A percentile compares a stretch with the other conserved stretches of the same genome.
Conservation (phyloP, 2,797 vertebrate species). For the Clangula hyemalis region DNA sequence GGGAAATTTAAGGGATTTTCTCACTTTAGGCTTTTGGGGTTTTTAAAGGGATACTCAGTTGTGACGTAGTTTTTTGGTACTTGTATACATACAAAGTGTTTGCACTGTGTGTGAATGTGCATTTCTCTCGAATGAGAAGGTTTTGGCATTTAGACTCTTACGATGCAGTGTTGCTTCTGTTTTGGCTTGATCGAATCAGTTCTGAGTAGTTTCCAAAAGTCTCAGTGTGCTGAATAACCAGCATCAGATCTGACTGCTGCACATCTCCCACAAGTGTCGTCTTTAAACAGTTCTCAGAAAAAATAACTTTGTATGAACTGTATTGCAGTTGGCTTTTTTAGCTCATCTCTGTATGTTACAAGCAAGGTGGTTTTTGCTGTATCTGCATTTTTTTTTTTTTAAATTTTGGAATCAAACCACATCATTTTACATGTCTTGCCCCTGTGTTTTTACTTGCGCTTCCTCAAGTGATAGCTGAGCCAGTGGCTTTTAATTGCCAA, state of each 20-base stretch:
- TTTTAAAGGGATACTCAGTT: background rate
- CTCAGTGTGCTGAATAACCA: background rate
- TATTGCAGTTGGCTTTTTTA: background rate
- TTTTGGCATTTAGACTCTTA: background rate
- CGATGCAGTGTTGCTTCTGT: background rate
- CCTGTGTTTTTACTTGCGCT: background rate
- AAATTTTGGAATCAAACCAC: background rate
- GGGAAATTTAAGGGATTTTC: background rate
- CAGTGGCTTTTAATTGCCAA: background rate
- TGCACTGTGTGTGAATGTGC: background rate
- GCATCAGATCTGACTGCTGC: background rate
- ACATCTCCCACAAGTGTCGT: background rate
- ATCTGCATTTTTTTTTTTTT: background rate
- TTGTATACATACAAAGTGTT: background rate
- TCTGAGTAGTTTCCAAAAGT: background rate
- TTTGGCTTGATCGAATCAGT: background rate
- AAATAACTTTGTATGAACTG: background rate
- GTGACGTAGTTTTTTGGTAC: background rate
- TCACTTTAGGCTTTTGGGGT: background rate
- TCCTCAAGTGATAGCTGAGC: background rate
- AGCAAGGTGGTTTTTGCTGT: background rate
- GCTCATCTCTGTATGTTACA: background rate
- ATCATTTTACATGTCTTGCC: background rate
- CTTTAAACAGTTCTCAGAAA: background rate
- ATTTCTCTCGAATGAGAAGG: background rate